Evolutionary conservation across 2,113 vertebrate genomes (phyloP), one percentile per base, ranked within the genome.

Genomic region (Oceanodroma tethys): DNA sequence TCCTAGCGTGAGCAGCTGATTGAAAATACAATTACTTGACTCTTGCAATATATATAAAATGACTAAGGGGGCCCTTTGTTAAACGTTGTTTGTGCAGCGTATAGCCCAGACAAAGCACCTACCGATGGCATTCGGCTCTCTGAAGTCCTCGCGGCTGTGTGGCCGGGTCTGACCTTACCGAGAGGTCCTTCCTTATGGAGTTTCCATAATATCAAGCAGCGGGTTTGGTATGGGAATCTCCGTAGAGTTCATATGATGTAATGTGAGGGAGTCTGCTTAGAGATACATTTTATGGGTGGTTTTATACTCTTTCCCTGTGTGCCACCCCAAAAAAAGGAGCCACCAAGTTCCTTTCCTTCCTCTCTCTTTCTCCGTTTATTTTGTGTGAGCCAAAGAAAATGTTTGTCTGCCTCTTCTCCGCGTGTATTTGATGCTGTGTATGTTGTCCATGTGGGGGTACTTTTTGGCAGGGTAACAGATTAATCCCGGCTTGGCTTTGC

Each of bases 21-120:
- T 88, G 93, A 53, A 96, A 95, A 92, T 95, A 94, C 95, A 94
- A 97, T 98, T 97, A 96, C 96, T 95, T 84, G 87, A 95, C 95
- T 97, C 95, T 92, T 85, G 95, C 88, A 96, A 97, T 97, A 94
- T 97, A 85, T 97, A 91, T 95, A 75, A 93, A 97, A 97, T 96
- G 95, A 96, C 97, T 93, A 92, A 96, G 91, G 86, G 80, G 95
- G 68, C 84, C 93, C 91, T 98, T 98, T 98, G 98, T 97, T 95
- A 98, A 88, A 58, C 6, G 25, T 56, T 96, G 86, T 92, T 98
- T 96, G 97, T 93, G 94, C 88, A 63, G 94, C 27, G 42, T 56
- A 71, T 86, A 96, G 86, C 80, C 93, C 59, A 97, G 97, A 98
- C 98, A 98, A 98, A 98, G 98, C 98, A 96, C 97, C 95, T 95